Conservation (phyloP, 2,797 vertebrate species). For the Cyprinella venusta region DNA sequence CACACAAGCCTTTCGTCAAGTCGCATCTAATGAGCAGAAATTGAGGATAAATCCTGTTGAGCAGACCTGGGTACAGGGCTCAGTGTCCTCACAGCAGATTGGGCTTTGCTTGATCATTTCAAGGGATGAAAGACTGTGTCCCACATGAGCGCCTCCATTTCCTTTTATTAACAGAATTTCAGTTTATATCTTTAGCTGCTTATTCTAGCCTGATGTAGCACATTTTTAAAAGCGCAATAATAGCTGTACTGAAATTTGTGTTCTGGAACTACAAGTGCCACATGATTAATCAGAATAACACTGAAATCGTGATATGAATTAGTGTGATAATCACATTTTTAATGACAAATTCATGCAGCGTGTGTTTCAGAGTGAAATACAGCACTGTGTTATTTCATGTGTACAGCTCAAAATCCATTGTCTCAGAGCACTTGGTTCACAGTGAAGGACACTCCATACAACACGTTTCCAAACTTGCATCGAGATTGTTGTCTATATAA, state of each 20-base stretch:
- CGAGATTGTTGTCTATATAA: not conserved
- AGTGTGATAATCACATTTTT: not conserved
- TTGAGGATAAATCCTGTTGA: slow-evolving; percentile 28
- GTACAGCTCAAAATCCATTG: not conserved
- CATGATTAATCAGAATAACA: not conserved
- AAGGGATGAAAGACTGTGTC: slow-evolving; percentile 21
- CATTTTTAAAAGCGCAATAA: not conserved
- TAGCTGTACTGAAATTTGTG: not conserved
- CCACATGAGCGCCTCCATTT: not conserved
- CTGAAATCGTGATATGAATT: not conserved
- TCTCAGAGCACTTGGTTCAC: not conserved
- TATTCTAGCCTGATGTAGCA: not conserved
- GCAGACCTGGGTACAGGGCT: slow-evolving; percentile 15
- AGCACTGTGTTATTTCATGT: not conserved
- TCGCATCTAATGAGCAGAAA: slow-evolving; percentile 31
- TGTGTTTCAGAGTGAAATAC: not conserved
- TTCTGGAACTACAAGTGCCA: not conserved
- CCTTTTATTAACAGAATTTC: slow-evolving; percentile 11
- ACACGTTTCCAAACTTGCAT: not conserved
- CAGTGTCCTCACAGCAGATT: slow-evolving; percentile 28
- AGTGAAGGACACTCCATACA: not conserved
- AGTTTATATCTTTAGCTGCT: slow-evolving; percentile 18
- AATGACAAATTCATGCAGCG: not conserved
- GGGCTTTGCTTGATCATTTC: slow-evolving; percentile 6
- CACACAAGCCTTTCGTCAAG: slow-evolving; percentile 16